Evolutionary conservation across 2,888 invertebrate genomes (phyloP).

Genomic region (Nematopogon swammerdamellus): DNA sequence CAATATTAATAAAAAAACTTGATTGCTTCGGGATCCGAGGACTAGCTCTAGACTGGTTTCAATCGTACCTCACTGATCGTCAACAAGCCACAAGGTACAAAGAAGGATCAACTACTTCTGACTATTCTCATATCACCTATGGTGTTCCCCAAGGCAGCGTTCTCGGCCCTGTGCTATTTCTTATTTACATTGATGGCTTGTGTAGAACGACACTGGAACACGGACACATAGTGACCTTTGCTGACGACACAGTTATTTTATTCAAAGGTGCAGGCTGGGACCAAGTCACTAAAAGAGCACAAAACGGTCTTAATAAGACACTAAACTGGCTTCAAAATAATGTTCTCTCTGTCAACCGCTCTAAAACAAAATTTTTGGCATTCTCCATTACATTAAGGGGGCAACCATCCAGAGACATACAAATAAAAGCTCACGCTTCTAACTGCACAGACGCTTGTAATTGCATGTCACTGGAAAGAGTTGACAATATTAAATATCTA

Average conservation of each 20-base stretch:
- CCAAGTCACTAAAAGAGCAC: not conserved
- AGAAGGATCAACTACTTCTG: not conserved
- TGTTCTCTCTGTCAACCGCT: not conserved
- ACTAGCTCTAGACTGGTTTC: not conserved
- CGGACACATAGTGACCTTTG: not conserved
- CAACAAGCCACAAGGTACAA: not conserved
- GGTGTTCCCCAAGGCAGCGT: not conserved
- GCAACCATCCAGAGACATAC: not conserved
- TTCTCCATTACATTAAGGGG: not conserved
- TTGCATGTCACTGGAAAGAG: not conserved
- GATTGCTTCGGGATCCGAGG: not conserved
- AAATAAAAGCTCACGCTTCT: not conserved
- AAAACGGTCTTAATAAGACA: not conserved
- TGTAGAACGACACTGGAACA: not conserved
- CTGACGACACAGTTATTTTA: not conserved
- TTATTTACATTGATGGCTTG: conserved; percentile 1
- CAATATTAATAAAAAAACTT: not conserved
- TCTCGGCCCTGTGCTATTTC: not conserved
- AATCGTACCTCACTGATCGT: not conserved
- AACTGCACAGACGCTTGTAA: not conserved
- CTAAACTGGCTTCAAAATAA: not conserved
- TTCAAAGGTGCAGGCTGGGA: not conserved
- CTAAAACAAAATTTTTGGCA: not conserved
- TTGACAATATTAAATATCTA: not conserved
- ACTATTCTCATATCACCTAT: not conserved